Conservation (phyloP, 2,888 invertebrate genomes). For the Tenthredo amoena region DNA sequence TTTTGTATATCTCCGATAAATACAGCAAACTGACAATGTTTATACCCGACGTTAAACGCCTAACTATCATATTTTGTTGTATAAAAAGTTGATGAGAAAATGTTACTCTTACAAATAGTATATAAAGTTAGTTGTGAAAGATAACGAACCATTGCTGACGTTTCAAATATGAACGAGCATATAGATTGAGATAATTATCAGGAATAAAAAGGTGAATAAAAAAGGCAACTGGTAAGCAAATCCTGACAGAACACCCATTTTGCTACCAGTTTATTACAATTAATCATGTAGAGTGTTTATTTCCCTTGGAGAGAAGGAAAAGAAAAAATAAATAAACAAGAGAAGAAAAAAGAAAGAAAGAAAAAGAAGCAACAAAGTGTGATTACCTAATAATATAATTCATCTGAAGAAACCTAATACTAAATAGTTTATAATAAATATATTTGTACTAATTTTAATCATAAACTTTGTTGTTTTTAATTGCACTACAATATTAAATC, state of each 20-base stretch:
- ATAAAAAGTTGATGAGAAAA: not conserved
- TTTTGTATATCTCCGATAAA: not conserved
- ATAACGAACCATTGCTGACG: not conserved
- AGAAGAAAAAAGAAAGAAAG: not conserved
- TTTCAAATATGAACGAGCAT: conserved; percentile 43
- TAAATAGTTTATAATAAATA: conserved; percentile 65
- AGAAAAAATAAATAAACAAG: not conserved
- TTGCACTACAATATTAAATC: conserved; percentile 65
- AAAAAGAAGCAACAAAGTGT: conserved; percentile 66
- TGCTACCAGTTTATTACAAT: conserved; percentile 60
- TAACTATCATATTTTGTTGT: not conserved
- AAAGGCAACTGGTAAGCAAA: conserved; percentile 27
- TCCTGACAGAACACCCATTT: not conserved
- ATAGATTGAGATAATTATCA: conserved; percentile 49
- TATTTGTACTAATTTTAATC: conserved; percentile 72
- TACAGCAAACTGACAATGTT: not conserved
- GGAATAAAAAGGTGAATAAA: conserved; percentile 19
- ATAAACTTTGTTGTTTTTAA: conserved; percentile 69
- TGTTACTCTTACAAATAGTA: not conserved
- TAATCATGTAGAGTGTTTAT: conserved; percentile 67
- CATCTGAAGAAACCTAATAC: conserved; percentile 58
- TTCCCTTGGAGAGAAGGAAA: conserved; percentile 59
- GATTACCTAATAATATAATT: conserved; percentile 66
- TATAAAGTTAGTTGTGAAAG: not conserved
- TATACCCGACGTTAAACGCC: not conserved